Percentiles rank a stretch among this genome's conserved stretches.
Evolutionary conservation across 1,140 invertebrate genomes (phyloP).

Genomic region (Chrysoperla carnea): DNA sequence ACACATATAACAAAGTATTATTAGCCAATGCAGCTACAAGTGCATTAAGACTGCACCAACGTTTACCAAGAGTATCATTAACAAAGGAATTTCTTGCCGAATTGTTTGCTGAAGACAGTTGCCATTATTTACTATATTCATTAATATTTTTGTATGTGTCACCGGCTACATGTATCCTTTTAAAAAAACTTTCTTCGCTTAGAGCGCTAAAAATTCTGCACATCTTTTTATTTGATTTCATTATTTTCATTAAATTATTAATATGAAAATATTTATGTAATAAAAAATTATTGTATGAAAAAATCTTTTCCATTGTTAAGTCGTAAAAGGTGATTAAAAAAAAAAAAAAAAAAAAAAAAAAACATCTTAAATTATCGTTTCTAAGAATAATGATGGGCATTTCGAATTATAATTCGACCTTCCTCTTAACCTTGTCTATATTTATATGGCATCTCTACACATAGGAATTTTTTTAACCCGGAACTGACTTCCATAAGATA

Average conservation of each 20-base stretch:
- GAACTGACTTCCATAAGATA: too few species aligned
- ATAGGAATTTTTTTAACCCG: too few species aligned
- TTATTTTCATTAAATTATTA: too few species aligned
- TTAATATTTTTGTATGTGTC: constrained; percentile 81
- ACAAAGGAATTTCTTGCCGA: constrained; percentile 60
- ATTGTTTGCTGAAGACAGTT: constrained; percentile 81
- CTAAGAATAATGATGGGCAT: too few species aligned
- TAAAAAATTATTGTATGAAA: too few species aligned
- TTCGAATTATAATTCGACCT: too few species aligned
- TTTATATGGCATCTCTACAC: too few species aligned
- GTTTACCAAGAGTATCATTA: constrained; percentile 65
- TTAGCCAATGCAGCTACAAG: constrained; percentile 84
- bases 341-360: too few species aligned
- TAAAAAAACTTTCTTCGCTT: constrained; percentile 6
- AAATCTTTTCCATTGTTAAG: constrained; percentile 4
- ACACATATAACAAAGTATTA: constrained; percentile 78
- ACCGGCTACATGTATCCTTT: constrained; percentile 77
- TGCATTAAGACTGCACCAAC: constrained; percentile 82
- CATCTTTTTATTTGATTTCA: too few species aligned
- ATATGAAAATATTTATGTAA: too few species aligned
- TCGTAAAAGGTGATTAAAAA: constrained; percentile 3
- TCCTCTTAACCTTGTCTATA: too few species aligned
- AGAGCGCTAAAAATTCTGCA: background rate
- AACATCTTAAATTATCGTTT: too few species aligned
- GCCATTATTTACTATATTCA: constrained; percentile 90